These are phyloP conservation scores for Choreutis nemorana DNA, from an alignment of 2,888 invertebrate species.

Conservation along the genomic window DNA sequence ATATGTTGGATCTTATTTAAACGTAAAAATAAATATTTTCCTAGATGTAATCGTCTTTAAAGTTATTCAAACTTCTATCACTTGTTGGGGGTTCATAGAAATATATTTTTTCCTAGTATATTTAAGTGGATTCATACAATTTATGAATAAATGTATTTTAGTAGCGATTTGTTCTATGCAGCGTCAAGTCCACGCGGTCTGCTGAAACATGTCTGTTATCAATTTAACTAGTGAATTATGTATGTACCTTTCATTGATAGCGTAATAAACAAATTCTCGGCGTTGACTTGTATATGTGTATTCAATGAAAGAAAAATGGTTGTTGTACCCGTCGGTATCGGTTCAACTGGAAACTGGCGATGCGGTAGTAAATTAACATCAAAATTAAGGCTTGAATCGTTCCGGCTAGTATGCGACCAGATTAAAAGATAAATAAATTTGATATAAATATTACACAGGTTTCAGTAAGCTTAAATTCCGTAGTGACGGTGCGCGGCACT, in stretches of 20 bases:
- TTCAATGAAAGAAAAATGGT: constrained; percentile 34
- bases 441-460: constrained; percentile 28
- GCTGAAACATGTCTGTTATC: constrained; percentile 44
- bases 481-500: constrained; percentile 48
- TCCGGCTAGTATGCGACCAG: too few relatives aligned
- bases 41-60: constrained; percentile 11
- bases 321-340: too few relatives aligned
- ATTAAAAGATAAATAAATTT: too few relatives aligned
- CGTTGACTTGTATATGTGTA: constrained; percentile 54
- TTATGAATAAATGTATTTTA: constrained; percentile 1
- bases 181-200: constrained; percentile 26
- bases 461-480: constrained; percentile 31
- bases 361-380: too few relatives aligned
- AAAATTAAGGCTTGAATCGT: too few relatives aligned
- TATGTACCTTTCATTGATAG: constrained; percentile 49
- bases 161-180: constrained; percentile 9
- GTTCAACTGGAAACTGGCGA: too few relatives aligned
- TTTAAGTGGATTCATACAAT: constrained; percentile 7
- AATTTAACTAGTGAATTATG: constrained; percentile 39
- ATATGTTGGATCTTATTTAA: too few relatives aligned
- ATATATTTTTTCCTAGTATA: constrained; percentile 12
- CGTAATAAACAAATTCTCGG: constrained; percentile 32
- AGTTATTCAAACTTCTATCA: constrained; percentile 16
- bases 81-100: constrained; percentile 16
- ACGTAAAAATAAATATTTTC: background rate